Conservation (phyloP, 2,888 invertebrate species). For the Agonum fuliginosum region DNA sequence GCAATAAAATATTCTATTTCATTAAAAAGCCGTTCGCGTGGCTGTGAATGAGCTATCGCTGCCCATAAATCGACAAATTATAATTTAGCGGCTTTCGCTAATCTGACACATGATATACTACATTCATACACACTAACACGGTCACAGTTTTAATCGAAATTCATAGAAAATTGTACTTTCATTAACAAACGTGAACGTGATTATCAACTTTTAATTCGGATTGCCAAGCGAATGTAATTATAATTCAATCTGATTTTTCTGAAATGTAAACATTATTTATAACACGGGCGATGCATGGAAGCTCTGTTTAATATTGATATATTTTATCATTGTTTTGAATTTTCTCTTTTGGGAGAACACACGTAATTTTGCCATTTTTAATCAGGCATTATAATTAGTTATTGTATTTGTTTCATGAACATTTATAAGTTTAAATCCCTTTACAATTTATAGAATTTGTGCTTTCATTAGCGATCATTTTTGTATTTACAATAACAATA, state of each 20-base stretch:
- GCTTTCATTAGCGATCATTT: too few species aligned
- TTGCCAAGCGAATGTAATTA: conserved; percentile 13
- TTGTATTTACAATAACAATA: too few species aligned
- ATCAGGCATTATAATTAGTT: too few species aligned
- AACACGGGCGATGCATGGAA: not conserved
- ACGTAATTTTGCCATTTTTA: not conserved
- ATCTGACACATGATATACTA: conserved; percentile 42
- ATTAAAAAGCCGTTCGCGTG: conserved; percentile 56
- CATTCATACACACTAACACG: not conserved
- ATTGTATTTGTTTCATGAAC: not conserved
- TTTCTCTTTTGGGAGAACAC: conserved; percentile 20
- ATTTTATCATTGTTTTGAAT: conserved; percentile 22
- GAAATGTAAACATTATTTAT: conserved; percentile 33
- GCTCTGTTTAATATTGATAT: conserved; percentile 8
- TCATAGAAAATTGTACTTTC: conserved; percentile 46
- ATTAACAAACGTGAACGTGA: conserved; percentile 36
- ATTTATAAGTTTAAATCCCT: not conserved
- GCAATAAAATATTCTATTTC: conserved; percentile 57
- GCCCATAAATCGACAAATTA: conserved; percentile 48
- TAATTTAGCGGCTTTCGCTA: conserved; percentile 39
- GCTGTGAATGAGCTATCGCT: conserved; percentile 22
- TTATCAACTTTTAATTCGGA: conserved; percentile 28
- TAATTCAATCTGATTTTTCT: conserved; percentile 40
- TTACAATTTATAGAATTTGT: not conserved
- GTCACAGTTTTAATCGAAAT: conserved; percentile 39